phyloP scores from a whole-genome alignment of 2,113 vertebrate species.

The Mixornis gularis region DNA sequence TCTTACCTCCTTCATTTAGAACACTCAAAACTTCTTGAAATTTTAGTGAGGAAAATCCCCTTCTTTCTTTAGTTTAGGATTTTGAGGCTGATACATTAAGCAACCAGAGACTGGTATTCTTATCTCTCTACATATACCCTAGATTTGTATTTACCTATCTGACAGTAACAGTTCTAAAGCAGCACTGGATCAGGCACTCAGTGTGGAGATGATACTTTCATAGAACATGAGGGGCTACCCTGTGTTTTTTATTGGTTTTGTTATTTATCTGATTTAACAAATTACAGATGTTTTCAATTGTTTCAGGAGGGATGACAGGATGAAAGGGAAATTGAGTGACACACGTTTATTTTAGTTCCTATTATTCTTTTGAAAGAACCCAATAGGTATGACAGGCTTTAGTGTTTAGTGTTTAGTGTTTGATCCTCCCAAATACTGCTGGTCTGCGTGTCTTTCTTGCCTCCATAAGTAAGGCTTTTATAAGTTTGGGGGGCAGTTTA shows the following conservation, averaged over 20 bases:
- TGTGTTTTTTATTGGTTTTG: background rate
- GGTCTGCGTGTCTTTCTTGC: background rate
- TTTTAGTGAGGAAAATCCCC: background rate
- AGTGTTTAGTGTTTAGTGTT: background rate
- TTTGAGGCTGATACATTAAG: background rate
- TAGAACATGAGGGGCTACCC: background rate
- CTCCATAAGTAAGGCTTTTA: background rate
- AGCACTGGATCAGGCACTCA: background rate
- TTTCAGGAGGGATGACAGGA: background rate
- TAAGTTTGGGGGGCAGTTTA: background rate
- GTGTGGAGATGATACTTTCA: background rate
- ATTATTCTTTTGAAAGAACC: background rate
- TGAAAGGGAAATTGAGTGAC: background rate
- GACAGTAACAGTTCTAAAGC: background rate
- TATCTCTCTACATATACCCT: background rate
- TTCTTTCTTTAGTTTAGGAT: background rate
- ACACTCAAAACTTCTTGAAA: background rate
- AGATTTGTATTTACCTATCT: background rate
- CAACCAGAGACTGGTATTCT: background rate
- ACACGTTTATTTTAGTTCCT: background rate
- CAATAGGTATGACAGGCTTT: background rate
- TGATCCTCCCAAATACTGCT: rapidly evolving
- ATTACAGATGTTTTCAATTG: background rate
- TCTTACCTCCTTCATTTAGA: background rate
- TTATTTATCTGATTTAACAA: background rate